Base-by-base conservation (phyloP, 2,113 vertebrate genomes). In the Colistium nudipinnis region DNA sequence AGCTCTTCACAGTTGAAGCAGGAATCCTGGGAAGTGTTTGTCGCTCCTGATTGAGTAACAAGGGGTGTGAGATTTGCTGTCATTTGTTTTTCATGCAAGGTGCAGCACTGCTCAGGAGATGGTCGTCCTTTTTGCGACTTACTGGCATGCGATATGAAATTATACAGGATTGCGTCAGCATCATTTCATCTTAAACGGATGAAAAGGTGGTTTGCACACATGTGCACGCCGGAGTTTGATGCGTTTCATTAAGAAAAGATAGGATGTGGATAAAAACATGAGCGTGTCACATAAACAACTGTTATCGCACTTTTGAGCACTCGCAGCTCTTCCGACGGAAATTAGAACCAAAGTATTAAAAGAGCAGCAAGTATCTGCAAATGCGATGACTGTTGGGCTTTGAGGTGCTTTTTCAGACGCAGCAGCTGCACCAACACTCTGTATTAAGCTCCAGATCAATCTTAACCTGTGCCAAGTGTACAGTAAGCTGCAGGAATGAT, bases 361-460 rank as follows among this genome's bases (percentile, higher is more conserved):
- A 57, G 47, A 68, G 27, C 44, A 38, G 30, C 33, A 70, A 71
- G 22, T 57, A 55, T 52, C 60, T 35, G 47, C 25, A 35, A 63
- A 59, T 27, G 38, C 64, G 52, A 53, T 14, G n/a, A 45, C 43
- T 74, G 71, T 64, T 59, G 22, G 0, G 55, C 55, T 57, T 68
- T 35, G 33, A 76, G 81, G 55, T 71, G 68, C 20, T 75, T 76
- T 63, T 60, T 49, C 53, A 62, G 47, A 65, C 11, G 19, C 53
- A 69, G 28, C 66, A 71, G 73, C 73, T 70, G 45, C 70, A 67
- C 53, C 30, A 75, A 55, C 72, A 74, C 44, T 64, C 12, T 25
- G 62, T 53, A 74, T 80, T 80, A 74, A 64, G 62, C 74, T 76
- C 53, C 14, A 38, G 69, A 83, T 55, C 73, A 77, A 74, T 79